Conservation (phyloP, 1,140 invertebrate species). For the Metaphire vulgaris region DNA sequence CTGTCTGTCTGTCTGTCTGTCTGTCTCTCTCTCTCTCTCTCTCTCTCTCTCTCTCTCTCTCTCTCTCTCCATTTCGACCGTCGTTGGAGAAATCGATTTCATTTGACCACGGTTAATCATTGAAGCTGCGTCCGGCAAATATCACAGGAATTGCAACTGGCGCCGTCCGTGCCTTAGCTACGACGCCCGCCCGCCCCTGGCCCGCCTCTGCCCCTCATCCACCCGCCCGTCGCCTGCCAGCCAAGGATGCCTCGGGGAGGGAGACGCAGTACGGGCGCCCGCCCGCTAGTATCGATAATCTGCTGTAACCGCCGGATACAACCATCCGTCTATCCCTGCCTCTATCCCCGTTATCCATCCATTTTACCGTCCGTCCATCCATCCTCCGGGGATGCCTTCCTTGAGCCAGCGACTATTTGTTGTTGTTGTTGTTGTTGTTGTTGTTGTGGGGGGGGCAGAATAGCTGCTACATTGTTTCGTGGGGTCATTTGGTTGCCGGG, state of each 20-base stretch:
- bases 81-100: background rate
- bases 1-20: background rate
- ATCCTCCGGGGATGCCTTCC: background rate
- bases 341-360: background rate
- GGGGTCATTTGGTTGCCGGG: background rate
- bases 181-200: no score
- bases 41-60: constrained; percentile 7
- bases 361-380: background rate
- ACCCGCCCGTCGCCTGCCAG: no score
- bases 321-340: background rate
- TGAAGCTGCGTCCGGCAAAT: background rate
- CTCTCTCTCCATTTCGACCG: background rate
- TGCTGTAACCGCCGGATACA: background rate
- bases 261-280: no score
- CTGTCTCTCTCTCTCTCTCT: constrained; percentile 5
- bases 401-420: background rate
- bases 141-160: background rate
- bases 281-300: constrained; percentile 2
- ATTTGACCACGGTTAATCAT: background rate
- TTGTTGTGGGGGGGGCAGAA: background rate
- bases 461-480: background rate
- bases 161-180: background rate
- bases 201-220: no score
- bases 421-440: background rate
- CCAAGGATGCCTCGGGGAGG: no score